Base-by-base conservation (phyloP, 2,797 vertebrate species). In the Rhinatrema bivittatum region DNA sequence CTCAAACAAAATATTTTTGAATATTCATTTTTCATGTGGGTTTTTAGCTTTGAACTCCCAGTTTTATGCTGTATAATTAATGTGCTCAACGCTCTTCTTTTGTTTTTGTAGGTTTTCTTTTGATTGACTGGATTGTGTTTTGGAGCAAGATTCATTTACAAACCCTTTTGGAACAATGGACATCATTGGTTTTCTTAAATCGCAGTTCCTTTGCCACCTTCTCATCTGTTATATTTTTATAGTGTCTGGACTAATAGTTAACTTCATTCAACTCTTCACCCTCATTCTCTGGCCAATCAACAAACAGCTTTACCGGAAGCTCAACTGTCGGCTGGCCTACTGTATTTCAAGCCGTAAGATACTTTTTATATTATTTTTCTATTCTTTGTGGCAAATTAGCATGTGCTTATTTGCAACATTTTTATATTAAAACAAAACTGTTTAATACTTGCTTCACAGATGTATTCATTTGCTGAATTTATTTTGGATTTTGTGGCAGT, bases 211-310 rank as follows among this genome's bases (percentile, higher is more conserved):
- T 67, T 88, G 82, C 62, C 91, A 92, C 7, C 82, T 98, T 29
- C 50, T 97, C 67, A 85, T 98, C 67, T 89, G 87, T 64, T 98
- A 92, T 18, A 90, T 97, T 56, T 97, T 98, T 68, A 78, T 97
- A 62, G 81, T 77, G 55, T 96, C 88, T 10, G 95, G 94, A 41
- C 62, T 98, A 29, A 79, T 97, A 7, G 17, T 97, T 63, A 98
- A 98, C 79, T 50, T 90, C 50, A 29, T 96, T 47, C 95, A 98
- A 70, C 53, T 98, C 33, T 84, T 84, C 50, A 93, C 90, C 1
- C 79, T 91, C 40, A 60, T 87, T 4, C 72, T 99, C 59, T 95
- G 96, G 96, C 78, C 84, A 12, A 41, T 95, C 65, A 86, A 76
- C 70, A 94, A 87, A 65, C 90, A 93, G 56, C 86, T 98, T 17